Conservation (phyloP, 2,113 vertebrate genomes). For the Bombycilla garrulus region DNA sequence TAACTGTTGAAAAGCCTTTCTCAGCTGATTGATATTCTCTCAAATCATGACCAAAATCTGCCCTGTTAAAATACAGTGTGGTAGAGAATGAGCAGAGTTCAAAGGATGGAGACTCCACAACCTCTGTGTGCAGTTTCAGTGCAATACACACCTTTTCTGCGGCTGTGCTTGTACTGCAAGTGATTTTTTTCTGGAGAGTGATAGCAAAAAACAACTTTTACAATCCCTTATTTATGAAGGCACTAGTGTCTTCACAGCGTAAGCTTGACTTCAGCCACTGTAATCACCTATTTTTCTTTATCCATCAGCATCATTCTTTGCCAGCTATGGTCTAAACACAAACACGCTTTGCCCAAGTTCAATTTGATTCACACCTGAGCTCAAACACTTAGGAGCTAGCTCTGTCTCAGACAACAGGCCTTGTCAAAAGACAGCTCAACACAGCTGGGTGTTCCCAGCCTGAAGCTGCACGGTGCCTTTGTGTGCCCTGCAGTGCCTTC, state of each 20-base stretch:
- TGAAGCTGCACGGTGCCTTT: not conserved
- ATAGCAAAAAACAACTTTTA: not conserved
- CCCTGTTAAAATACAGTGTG: slow-evolving; percentile 73
- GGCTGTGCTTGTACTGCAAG: not conserved
- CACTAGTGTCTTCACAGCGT: not conserved
- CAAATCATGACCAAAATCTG: slow-evolving; percentile 68
- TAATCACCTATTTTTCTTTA: not conserved
- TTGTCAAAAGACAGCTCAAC: not conserved
- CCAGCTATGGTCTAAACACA: not conserved
- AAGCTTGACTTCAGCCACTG: not conserved
- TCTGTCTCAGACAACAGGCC: not conserved
- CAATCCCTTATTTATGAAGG: not conserved
- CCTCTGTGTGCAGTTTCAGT: not conserved
- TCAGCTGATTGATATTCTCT: slow-evolving; percentile 74
- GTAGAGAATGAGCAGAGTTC: slow-evolving; percentile 67
- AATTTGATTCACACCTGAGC: not conserved
- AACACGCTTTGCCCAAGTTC: not conserved
- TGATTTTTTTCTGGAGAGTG: not conserved
- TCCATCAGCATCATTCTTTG: not conserved
- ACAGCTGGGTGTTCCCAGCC: not conserved
- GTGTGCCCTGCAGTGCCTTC: not conserved
- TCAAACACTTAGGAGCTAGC: not conserved
- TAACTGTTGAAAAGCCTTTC: slow-evolving; percentile 72
- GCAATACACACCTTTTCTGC: not conserved
- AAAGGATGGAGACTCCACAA: not conserved